Evolutionary conservation across 1,140 invertebrate species (phyloP).

Genomic region (Danaus melanippus): DNA sequence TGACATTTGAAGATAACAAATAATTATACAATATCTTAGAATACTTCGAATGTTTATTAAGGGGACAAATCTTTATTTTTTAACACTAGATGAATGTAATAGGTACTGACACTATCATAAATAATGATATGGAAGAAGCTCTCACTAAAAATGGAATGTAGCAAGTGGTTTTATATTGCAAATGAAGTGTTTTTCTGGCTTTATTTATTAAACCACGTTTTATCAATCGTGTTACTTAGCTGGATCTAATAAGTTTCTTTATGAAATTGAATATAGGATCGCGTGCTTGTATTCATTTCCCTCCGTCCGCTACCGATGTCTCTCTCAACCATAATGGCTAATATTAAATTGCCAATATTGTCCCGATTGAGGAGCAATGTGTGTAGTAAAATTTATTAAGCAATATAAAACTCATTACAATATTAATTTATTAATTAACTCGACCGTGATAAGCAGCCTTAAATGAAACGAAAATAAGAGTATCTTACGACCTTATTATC

Average conservation of each 20-base stretch:
- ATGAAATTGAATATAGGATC: conserved; percentile 61
- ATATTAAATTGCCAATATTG: conserved; percentile 55
- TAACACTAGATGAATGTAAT: no score
- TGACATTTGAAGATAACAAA: no score
- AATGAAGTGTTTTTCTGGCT: no score
- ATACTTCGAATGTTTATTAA: no score
- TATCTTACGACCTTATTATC: no score
- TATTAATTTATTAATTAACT: conserved; percentile 5
- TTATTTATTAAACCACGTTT: conserved; percentile 18
- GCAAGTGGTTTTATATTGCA: no score
- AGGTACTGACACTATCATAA: no score
- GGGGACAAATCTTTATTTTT: no score
- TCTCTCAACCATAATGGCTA: conserved; percentile 47
- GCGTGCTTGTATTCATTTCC: conserved; percentile 52
- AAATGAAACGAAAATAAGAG: not conserved
- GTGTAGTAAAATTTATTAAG: conserved; percentile 27
- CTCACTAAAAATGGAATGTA: no score
- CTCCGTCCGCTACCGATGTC: conserved; percentile 45
- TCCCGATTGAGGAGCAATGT: conserved; percentile 39
- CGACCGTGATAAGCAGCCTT: not conserved
- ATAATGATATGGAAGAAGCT: no score
- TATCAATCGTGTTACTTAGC: conserved; percentile 39
- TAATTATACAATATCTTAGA: no score
- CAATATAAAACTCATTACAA: conserved; percentile 9
- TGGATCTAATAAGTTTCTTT: conserved; percentile 57